phyloP scores from a whole-genome alignment of 1,140 invertebrate species.

The Micrasema longulum region DNA sequence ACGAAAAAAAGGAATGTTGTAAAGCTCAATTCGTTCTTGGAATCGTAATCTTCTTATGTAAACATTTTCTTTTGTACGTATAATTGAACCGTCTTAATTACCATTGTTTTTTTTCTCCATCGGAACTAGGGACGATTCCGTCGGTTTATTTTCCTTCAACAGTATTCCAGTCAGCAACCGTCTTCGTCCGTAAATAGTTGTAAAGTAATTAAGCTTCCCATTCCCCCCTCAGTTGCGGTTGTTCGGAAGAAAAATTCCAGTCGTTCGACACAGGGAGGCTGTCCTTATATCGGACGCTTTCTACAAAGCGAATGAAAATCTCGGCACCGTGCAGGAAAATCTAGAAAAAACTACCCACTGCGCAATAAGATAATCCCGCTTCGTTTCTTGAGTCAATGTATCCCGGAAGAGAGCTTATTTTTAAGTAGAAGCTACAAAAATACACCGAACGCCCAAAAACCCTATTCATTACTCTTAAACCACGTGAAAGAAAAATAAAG shows the following conservation, averaged over 20 bases:
- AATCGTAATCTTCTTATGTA: neutral
- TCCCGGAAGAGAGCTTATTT: neutral
- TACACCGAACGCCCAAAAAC: too few relatives aligned
- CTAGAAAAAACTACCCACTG: constrained; percentile 9
- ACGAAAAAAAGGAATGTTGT: neutral
- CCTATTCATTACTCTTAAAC: too few relatives aligned
- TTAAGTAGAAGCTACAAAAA: too few relatives aligned
- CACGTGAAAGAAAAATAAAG: too few relatives aligned
- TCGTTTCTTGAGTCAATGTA: constrained; percentile 23
- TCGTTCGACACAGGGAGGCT: constrained; percentile 2
- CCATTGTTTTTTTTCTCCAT: constrained; percentile 2
- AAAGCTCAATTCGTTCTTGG: neutral
- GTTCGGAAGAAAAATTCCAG: constrained; percentile 15
- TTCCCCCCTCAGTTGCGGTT: constrained; percentile 5
- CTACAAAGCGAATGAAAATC: constrained; percentile 15
- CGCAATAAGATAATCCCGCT: constrained; percentile 28
- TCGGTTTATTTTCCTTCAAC: constrained; percentile 4
- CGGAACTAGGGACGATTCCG: neutral
- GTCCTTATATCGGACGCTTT: constrained; percentile 6
- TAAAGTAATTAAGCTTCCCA: constrained; percentile 31
- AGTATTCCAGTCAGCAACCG: constrained; percentile 22
- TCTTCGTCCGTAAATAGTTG: constrained; percentile 32
- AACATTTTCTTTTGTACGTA: neutral
- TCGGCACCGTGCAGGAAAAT: constrained; percentile 2
- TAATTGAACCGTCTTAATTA: constrained; percentile 19